Base-by-base conservation (phyloP, 2,113 vertebrate genomes). In the Pedionomus torquatus region DNA sequence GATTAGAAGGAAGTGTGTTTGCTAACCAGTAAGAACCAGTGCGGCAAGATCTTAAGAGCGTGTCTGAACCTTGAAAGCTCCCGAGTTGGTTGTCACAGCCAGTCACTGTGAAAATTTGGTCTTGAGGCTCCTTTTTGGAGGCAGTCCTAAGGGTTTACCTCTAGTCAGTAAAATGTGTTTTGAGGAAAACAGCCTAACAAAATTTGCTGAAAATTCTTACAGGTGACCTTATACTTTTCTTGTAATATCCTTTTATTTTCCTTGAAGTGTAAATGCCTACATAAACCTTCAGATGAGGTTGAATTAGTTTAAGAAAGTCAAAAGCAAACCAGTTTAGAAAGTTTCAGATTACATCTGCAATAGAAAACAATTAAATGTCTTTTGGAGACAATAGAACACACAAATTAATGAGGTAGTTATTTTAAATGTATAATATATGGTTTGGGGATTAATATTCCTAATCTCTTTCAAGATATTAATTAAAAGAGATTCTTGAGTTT, bases 361-460 rank as follows among this genome's bases (percentile, higher is more conserved):
- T 6, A 52, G 69, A 39, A 92, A 72, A 44, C 48, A 71, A 77
- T 87, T 70, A 58, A 74, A 54, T 11, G 64, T 83, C 7, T 61
- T 83, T 89, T 28, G 52, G 55, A 84, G 74, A 23, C 51, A 78
- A 75, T 19, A 58, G 51, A 89, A 51, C 33, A 17, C 60, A 51
- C 52, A 72, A 64, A 54, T 60, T 41, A 65, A 57, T 35, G 83
- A 94, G 60, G 26, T 81, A 26, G 55, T 90, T 94, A 64, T 55
- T 93, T 83, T 63, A 83, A 74, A 88, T 70, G 35, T 72, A 4
- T 79, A 79, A 35, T 78, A 19, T 17, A 60, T 86, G 57, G 72
- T 88, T 93, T 92, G 92, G 79, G 30, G 41, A 72, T 88, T 94
- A 95, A 77, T 92, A 44, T 54, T 77, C 66, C 76, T 94, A 72